A percentile compares a stretch with the other conserved stretches of the same genome.
Conservation (phyloP, 2,797 vertebrate species). For the Scyliorhinus canicula region DNA sequence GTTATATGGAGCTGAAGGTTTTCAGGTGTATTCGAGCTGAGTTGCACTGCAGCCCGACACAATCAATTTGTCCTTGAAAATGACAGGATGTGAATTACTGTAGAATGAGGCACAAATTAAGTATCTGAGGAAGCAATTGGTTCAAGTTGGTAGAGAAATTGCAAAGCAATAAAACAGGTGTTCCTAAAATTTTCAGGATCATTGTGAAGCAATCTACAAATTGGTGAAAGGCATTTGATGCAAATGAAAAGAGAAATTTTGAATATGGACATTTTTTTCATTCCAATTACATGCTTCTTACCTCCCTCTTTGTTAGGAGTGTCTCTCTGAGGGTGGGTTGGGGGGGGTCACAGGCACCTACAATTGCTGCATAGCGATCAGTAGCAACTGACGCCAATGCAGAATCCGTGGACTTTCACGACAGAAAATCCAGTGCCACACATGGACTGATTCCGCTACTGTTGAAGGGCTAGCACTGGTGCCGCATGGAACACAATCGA, state of each 20-base stretch:
- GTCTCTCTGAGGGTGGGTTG: background rate
- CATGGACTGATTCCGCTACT: too few species aligned
- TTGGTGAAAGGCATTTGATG: background rate
- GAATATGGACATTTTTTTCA: background rate
- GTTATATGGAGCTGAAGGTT: background rate
- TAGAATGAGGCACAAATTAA: conserved; percentile 3
- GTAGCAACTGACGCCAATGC: too few species aligned
- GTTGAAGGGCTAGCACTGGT: too few species aligned
- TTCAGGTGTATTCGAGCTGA: background rate
- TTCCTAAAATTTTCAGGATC: background rate
- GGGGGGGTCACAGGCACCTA: background rate
- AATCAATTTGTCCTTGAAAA: conserved; percentile 17
- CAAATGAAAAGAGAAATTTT: background rate
- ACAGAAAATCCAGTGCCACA: too few species aligned
- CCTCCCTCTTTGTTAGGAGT: background rate
- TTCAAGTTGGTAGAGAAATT: background rate
- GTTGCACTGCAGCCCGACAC: background rate
- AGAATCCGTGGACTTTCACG: too few species aligned
- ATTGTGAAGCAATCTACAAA: background rate
- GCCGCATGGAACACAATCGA: too few species aligned
- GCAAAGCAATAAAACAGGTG: conserved; percentile 8
- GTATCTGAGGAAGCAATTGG: background rate
- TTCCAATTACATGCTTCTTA: background rate
- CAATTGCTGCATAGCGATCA: background rate
- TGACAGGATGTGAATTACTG: conserved; percentile 15